phyloP scores from a whole-genome alignment of 2,888 invertebrate genomes.

The Auanema freiburgensis region DNA sequence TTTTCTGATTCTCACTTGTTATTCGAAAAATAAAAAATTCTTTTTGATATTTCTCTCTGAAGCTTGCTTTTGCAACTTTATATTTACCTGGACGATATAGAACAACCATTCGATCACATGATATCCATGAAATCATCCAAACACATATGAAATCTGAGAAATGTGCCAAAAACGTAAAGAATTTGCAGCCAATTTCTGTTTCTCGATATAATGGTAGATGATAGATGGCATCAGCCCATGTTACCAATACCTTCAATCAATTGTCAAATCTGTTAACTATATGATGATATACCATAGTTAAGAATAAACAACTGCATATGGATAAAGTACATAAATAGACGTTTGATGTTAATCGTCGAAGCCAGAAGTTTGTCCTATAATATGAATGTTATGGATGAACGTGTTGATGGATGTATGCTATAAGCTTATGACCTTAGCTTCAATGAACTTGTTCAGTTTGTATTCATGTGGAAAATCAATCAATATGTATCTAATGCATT shows the following conservation, averaged over 20 bases:
- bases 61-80: too few relatives aligned
- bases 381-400: background rate
- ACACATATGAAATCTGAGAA: conserved; percentile 59
- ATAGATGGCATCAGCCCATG: conserved; percentile 58
- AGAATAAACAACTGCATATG: conserved; percentile 57
- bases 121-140: conserved; percentile 62
- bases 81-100: conserved; percentile 51
- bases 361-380: conserved; percentile 62
- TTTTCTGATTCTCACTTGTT: background rate
- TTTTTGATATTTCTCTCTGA: background rate
- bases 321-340: conserved; percentile 61
- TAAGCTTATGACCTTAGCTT: too few relatives aligned
- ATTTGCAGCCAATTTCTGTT: conserved; percentile 49
- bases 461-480: too few relatives aligned
- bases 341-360: conserved; percentile 61
- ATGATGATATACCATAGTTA: conserved; percentile 57
- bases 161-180: conserved; percentile 60
- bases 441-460: too few relatives aligned
- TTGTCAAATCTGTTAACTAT: too few relatives aligned
- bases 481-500: too few relatives aligned
- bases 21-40: background rate
- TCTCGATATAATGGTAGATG: conserved; percentile 51
- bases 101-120: conserved; percentile 57
- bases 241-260: conserved; percentile 24
- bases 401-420: too few relatives aligned